A percentile compares a stretch with the other conserved stretches of the same genome.
phyloP scores from a whole-genome alignment of 2,797 vertebrate genomes.

The Distichodus sexfasciatus region DNA sequence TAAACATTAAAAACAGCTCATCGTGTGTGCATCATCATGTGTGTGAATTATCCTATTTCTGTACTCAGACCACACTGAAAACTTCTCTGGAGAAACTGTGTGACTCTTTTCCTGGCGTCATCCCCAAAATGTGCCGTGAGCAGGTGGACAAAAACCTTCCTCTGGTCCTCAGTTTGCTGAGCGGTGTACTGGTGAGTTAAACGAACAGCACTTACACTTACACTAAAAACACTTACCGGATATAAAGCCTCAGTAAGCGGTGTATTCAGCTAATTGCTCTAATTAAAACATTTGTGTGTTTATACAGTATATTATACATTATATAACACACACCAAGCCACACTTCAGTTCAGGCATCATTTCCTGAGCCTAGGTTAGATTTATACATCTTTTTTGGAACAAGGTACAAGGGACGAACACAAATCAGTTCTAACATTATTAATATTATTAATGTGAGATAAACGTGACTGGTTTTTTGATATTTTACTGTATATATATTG shows the following conservation, averaged over 20 bases:
- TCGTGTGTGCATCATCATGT: background rate
- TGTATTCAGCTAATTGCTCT: too few species aligned
- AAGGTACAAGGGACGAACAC: too few species aligned
- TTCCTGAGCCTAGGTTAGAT: too few species aligned
- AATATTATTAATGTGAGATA: too few species aligned
- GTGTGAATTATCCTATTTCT: background rate
- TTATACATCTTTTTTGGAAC: background rate
- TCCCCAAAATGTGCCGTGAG: constrained; percentile 56
- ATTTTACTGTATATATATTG: too few species aligned
- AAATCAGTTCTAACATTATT: too few species aligned
- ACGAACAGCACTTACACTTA: background rate
- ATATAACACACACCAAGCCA: too few species aligned
- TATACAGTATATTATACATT: too few species aligned
- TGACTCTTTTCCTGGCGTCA: constrained; percentile 54
- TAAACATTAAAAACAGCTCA: background rate
- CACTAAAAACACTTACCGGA: background rate
- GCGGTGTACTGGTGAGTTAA: constrained; percentile 55
- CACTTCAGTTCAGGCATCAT: too few species aligned
- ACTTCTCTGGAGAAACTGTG: constrained; percentile 58
- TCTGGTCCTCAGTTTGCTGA: constrained; percentile 62
- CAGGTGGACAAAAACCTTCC: constrained; percentile 68
- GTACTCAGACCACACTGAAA: constrained; percentile 61
- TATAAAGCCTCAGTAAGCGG: too few species aligned
- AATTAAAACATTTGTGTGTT: too few species aligned
- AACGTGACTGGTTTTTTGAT: too few species aligned